Evolutionary conservation across 2,797 vertebrate genomes (phyloP), one percentile per base, ranked within the genome.

Genomic region (Sebastes oblongus): DNA sequence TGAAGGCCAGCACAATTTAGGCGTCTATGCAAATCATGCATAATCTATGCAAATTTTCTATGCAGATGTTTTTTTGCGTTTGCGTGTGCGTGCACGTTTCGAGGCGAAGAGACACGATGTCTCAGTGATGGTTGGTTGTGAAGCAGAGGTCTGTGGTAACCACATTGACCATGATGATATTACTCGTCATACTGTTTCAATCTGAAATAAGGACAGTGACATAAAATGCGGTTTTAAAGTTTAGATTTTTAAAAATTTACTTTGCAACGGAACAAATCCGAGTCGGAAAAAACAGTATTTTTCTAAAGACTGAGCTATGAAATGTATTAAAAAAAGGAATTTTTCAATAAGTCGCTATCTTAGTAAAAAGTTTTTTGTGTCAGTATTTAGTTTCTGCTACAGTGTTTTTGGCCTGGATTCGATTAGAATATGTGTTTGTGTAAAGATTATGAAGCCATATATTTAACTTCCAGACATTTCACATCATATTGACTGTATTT

Each of bases 401-500:
- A 82, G 82, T 81, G 58, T 80, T 86, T 81, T 81, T 86, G 84
- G 66, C 58, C 69, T 80, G 80, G 69, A 90, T 85, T 81, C 83
- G 74, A 88, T 75, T 72, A 81, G 72, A 60, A 55, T 50, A 86
- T 84, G 56, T 82, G 36, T 93, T 82, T 74, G 73, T 91, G 62
- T 93, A 83, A 87, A 91, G 80, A 90, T 82, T 79, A 81, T 79
- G 74, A 93, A 95, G 94, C 95, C 94, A 96, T 95, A 95, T 91
- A 90, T 93, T 95, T 90, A 90, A 90, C 84, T 80, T 84, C 42
- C 61, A 71, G 82, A 75, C 66, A 58, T 72, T 81, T 84, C 30
- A 78, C 71, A 83, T 82, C 62, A 42, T 79, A 50, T 64, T 87
- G 78, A 86, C 83, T 86, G 87, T 88, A 71, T 90, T 85, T 84